Evolutionary conservation across 2,797 vertebrate species (phyloP), one percentile per base, ranked within the genome.

Genomic region (Acrocephalus scirpaceus): DNA sequence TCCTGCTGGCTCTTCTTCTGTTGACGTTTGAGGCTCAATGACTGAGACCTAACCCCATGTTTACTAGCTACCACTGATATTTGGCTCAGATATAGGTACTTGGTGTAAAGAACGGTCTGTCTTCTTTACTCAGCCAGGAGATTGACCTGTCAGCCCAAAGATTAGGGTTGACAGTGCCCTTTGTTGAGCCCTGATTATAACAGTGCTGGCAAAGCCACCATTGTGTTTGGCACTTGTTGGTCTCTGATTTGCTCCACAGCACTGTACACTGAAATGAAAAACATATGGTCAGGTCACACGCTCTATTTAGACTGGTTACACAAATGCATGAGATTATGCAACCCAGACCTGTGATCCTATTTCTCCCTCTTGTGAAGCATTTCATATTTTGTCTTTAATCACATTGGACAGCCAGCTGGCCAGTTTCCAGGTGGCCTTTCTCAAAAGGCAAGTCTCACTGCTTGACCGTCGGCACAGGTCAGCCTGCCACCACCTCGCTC

Each of bases 311-410:
- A 76, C 92, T 86, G 67, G 90, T 96, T 97, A 94, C 82, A 97
- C 90, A 97, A 96, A 98, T 90, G 81, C 85, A 81, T n/a, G 74
- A 83, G 92, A 85, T 97, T 98, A 94, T 93, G 92, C 82, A 98
- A 96, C 84, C 92, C 92, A 83, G 90, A 78, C 73, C 88, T 79
- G 86, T 4, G 54, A 92, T 97, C 90, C 73, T 45, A 9, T 93
- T 95, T 93, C 84, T 86, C 75, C 61, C 38, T 82, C 64, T 95
- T 91, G 72, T 87, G 86, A 95, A 91, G 73, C 66, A 91, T 92
- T 97, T 95, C 61, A 67, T 90, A 56, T 92, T 97, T 96, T 92
- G 58, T 73, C 80, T 96, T 95, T 94, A 97, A 96, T 97, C 92
- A 62, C 80, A 56, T 61, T 0, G 1, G 86, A 92, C 92, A 94